Base-by-base conservation (phyloP, 2,888 invertebrate species). In the Biston stratarius region DNA sequence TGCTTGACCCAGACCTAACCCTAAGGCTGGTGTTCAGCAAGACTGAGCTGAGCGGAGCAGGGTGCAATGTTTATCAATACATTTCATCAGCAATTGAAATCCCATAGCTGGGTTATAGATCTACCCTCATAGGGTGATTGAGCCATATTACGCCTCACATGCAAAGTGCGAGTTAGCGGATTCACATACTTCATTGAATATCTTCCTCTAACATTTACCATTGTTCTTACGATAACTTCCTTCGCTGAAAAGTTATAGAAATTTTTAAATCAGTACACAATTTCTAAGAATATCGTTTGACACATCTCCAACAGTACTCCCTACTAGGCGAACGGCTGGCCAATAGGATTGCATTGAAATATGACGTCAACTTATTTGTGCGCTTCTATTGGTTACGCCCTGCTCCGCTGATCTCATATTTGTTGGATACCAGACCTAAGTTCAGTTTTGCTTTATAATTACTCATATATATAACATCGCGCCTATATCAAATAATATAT, bases 1-100 rank as follows among this genome's bases (percentile, higher is more conserved):
- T 83, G 86, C 88, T 87, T 89, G 76, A 73, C 80, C 86, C 83
- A 80, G 73, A 78, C 45, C 15, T 58, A 78, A 72, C 81, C 83
- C 77, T 44, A n/a, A 44, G 8, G 33, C 33, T n/a, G 9, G 38
- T 6, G 9, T 38, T 38, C 38, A 0, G 6, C 6, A 38, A 38
- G 38, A 9, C 38, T 38, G 38, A 9, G 38, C 38, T 6, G 38
- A 38, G 38, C 6, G 38, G 38, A 24, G 15, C 10, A 12, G 12
- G 12, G 33, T 40, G 38, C 38, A 9, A 38, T 38, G 38, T 38
- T 38, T 6, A 38, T 38, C 6, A 38, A 38, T 38, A 36, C 7
- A 55, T 42, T 12, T 15, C 7, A 42, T 24, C 33, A 6, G 55
- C 42, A 12, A 12, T 44, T 12, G 15, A 6, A 15, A 40, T 15